Evolutionary conservation across 2,797 vertebrate species (phyloP), one percentile per base, ranked within the genome.

Genomic region (Acipenser ruthenus): DNA sequence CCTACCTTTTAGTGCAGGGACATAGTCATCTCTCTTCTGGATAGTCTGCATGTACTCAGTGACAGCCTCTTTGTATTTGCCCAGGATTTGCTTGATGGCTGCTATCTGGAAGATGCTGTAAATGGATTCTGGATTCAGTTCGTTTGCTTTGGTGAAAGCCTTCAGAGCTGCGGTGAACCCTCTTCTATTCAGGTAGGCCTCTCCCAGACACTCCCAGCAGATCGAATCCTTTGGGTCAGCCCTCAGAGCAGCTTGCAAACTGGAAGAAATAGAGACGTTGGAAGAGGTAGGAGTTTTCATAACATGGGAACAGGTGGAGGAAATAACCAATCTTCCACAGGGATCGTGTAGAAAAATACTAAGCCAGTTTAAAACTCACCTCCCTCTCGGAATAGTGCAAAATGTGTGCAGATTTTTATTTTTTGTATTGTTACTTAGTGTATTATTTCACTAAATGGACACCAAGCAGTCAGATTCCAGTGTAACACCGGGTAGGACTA

Each of bases 151-250:
- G 59, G 82, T 88, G 69, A 99, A 99, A 71, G 95, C 93, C 74
- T 96, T 99, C 12, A 98, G 83, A 37, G 96, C 93, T 49, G 97
- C 92, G 13, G 91, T 91, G 71, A 97, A 97, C 77, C 95, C 93
- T 15, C 93, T 88, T 78, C 96, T 92, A 79, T 93, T 93, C 55
- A 98, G 73, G 73, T 98, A 99, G 15, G 97, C 95, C 69, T 99
- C 96, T 10, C 95, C 96, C 71, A 99, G 83, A 79, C 93, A 95
- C 77, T 99, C 97, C 97, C 96, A 99, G 66, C 95, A 96, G 71
- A 94, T 91, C 84, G 91, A 87, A 82, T 99, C 95, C 74, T 92
- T 93, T 1, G 95, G 94, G 79, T 99, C 96, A 66, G 95, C 94
- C 79, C 95, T 91, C 75, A 99, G 77, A 10, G 96, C 95, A 50